Conservation (phyloP, 1,140 invertebrate genomes). For the Homalodisca vitripennis region DNA sequence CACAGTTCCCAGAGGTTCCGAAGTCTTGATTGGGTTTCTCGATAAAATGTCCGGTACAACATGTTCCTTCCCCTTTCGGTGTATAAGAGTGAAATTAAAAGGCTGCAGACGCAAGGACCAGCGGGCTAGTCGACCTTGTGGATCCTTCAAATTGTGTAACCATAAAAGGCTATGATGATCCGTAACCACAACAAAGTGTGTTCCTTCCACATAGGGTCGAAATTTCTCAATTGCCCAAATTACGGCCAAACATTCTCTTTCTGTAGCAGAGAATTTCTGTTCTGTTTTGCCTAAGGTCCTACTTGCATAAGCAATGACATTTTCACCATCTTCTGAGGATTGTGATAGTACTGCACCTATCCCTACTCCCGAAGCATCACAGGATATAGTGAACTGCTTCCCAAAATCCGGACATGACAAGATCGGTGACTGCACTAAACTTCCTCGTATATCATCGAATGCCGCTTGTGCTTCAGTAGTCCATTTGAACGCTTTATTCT, state of each 20-base stretch:
- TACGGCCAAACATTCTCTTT: neutral
- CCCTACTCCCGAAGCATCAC: slow-evolving; percentile 27
- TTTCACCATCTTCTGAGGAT: slow-evolving; percentile 37
- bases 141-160: slow-evolving; percentile 40
- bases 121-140: slow-evolving; percentile 42
- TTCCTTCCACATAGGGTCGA: slow-evolving; percentile 47
- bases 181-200: slow-evolving; percentile 30
- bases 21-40: neutral
- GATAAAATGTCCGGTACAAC: neutral
- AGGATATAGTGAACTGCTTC: neutral
- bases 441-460: neutral
- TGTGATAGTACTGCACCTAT: slow-evolving; percentile 46
- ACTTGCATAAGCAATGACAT: slow-evolving; percentile 40
- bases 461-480: neutral
- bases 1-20: neutral
- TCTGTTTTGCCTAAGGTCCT: neutral
- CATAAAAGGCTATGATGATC: slow-evolving; percentile 42
- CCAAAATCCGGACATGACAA: neutral
- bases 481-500: neutral
- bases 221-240: slow-evolving; percentile 34
- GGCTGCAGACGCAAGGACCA: slow-evolving; percentile 39
- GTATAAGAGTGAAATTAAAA: slow-evolving; percentile 44
- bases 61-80: slow-evolving; percentile 39
- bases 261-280: slow-evolving; percentile 8
- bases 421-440: slow-evolving; percentile 32